Conservation (phyloP, 2,797 vertebrate species). For the Gadopsis bispinosus region DNA sequence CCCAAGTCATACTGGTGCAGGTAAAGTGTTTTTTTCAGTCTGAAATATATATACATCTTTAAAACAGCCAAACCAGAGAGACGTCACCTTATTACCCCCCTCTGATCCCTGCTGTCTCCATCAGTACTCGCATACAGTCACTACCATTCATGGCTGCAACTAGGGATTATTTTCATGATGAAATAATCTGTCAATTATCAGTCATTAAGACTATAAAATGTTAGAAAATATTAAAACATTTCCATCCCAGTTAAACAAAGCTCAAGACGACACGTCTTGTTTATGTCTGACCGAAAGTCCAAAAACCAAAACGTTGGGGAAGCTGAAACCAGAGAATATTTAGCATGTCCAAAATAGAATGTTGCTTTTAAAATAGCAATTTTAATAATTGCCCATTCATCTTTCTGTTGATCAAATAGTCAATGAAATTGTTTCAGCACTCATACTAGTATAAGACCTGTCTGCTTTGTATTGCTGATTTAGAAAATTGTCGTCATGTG, state of each 20-base stretch:
- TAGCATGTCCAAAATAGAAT: neutral
- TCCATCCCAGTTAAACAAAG: neutral
- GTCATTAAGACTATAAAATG: neutral
- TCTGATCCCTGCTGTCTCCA: slow-evolving; percentile 10
- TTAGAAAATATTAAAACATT: neutral
- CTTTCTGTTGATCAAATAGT: neutral
- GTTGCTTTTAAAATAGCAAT: neutral
- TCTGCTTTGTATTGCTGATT: neutral
- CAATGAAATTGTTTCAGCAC: neutral
- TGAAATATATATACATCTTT: neutral
- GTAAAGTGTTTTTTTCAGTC: slow-evolving; percentile 3
- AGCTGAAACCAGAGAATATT: neutral
- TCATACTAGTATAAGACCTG: neutral
- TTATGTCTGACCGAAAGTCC: neutral
- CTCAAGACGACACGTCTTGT: neutral
- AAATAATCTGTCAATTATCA: neutral
- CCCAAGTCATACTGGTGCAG: slow-evolving; percentile 7
- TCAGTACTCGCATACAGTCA: slow-evolving; percentile 4
- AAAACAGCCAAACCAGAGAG: slow-evolving; percentile 11
- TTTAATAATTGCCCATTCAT: neutral
- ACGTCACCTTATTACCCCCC: neutral
- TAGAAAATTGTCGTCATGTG: neutral
- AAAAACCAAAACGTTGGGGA: neutral
- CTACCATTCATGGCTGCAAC: neutral
- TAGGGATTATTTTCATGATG: neutral